Evolutionary conservation across 2,113 vertebrate species (phyloP), one percentile per base, ranked within the genome.

Genomic region (Xenopus laevis): DNA sequence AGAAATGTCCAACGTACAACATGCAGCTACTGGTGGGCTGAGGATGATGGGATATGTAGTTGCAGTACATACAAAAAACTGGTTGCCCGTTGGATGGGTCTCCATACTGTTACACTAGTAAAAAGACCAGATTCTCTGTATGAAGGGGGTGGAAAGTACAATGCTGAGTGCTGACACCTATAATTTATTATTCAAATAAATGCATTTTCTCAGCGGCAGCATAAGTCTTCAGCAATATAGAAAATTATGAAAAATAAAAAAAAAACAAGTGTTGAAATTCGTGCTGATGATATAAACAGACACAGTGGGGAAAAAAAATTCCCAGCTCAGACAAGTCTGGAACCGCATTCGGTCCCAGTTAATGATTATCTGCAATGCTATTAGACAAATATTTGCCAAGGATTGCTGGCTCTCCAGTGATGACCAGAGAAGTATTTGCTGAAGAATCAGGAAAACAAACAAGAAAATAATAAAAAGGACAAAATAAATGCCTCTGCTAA

Each of bases 251-350:
- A 59, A 68, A 68, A 23, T n/a, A 68, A 50, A 74, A 75, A 18
- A 68, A 33, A 33, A 33, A 33, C 30, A 53, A 69, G 73, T 69
- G 73, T 68, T 44, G 59, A 75, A 45, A 63, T 50, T 44, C 65
- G 63, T 63, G 73, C 73, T 75, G 73, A 75, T 68, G 58, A 69
- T 68, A 68, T 65, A 75, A 75, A 75, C 65, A 75, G 67, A 62
- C 73, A 62, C 73, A 75, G 73, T 62, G 33, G 66, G 73, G 73
- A 33, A 65, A 59, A n/a, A 62, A 45, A 40, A 75, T 16, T 45
- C 72, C 65, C 23, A 59, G 65, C 58, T 75, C 65, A 55, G 65
- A 60, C 65, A 75, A 63, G 73, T 68, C 21, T 53, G 46, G 57
- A 53, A 50, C 62, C 58, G 30, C 68, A 68, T 40, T 75, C 65